phyloP scores from a whole-genome alignment of 2,113 vertebrate species.

The Dipodomys spectabilis region DNA sequence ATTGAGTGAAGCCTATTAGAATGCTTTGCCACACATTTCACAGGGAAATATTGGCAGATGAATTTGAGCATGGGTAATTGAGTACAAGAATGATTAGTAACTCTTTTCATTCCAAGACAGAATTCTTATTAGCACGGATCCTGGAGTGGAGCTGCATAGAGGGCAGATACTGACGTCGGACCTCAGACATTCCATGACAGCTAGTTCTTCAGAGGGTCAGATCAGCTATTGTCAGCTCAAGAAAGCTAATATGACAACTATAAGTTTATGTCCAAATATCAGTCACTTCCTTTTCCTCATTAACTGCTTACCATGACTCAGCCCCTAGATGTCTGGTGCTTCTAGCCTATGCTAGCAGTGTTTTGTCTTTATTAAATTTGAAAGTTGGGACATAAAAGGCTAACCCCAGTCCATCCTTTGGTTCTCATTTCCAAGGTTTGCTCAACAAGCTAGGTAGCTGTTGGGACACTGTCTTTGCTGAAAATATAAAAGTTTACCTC shows the following conservation, averaged over 20 bases:
- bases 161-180: background rate
- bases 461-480: background rate
- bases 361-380: slow-evolving; percentile 4
- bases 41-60: slow-evolving; percentile 52
- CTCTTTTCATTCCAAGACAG: slow-evolving; percentile 50
- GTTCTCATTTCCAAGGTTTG: background rate
- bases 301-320: background rate
- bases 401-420: background rate
- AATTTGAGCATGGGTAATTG: slow-evolving; percentile 32
- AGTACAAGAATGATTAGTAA: slow-evolving; percentile 41
- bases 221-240: background rate
- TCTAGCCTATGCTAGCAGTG: background rate
- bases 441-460: background rate
- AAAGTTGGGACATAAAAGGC: background rate
- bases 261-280: background rate
- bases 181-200: background rate
- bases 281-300: background rate
- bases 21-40: slow-evolving; percentile 23
- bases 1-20: slow-evolving; percentile 54
- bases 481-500: background rate
- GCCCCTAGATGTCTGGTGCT: background rate
- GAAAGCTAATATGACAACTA: background rate
- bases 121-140: background rate
- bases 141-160: background rate
- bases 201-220: background rate